Conservation (phyloP, 2,797 vertebrate genomes). For the Gobionotothen gibberifrons region DNA sequence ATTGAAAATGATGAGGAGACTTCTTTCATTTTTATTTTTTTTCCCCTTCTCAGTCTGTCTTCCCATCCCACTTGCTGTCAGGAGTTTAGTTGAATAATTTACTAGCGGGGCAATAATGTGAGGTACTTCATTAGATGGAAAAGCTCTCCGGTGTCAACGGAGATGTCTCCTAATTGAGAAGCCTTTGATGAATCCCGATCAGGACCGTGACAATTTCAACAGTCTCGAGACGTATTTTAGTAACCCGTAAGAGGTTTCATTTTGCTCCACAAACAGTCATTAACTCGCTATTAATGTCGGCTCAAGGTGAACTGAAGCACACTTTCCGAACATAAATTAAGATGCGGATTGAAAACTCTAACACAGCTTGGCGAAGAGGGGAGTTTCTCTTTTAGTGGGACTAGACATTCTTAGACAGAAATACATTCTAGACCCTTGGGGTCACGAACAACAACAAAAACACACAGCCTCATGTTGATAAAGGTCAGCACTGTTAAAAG, state of each 20-base stretch:
- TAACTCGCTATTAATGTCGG: conserved; percentile 13
- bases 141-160: conserved; percentile 65
- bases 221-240: conserved; percentile 36
- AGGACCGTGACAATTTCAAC: conserved; percentile 48
- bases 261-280: conserved; percentile 34
- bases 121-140: conserved; percentile 75
- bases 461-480: conserved; percentile 22
- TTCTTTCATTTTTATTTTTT: conserved; percentile 69
- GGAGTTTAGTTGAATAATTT: conserved; percentile 80
- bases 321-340: neutral
- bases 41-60: conserved; percentile 32
- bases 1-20: conserved; percentile 81
- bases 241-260: conserved; percentile 38
- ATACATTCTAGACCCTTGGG: conserved; percentile 3
- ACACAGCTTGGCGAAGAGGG: neutral
- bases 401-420: neutral
- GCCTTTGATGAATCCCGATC: conserved; percentile 69
- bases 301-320: conserved; percentile 12
- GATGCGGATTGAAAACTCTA: neutral
- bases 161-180: conserved; percentile 71
- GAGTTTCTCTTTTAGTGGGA: conserved; percentile 7
- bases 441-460: conserved; percentile 14
- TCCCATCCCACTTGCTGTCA: conserved; percentile 45
- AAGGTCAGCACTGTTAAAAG: conserved; percentile 44
- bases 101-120: conserved; percentile 69